Evolutionary conservation across 2,113 vertebrate genomes (phyloP), one percentile per base, ranked within the genome.

Genomic region (Calyptomena viridis): DNA sequence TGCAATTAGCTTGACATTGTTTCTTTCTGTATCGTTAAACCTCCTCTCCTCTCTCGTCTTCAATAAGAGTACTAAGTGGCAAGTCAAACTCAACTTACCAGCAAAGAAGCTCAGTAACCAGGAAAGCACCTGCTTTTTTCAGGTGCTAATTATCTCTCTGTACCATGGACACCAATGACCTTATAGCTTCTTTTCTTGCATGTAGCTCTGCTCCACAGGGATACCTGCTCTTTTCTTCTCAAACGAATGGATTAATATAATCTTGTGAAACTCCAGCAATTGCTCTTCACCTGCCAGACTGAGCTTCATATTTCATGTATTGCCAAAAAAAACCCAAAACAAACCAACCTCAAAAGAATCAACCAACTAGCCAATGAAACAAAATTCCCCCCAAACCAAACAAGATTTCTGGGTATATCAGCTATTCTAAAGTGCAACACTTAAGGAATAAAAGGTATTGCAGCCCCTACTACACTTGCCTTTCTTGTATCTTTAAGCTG

Each of bases 211-310:
- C 21, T 79, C 18, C 22, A 12, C 20, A 49, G 46, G 27, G 37
- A 53, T 42, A 69, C 64, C 35, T 50, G 40, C 3, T 60, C n/a
- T 88, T 78, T 78, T 74, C 55, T 50, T 87, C 47, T 83, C 47
- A 82, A 49, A n/a, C 13, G 66, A 53, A 82, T n/a, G 28, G 52
- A 31, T 74, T 62, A 35, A 82, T 37, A 40, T 4, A 67, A 40
- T 58, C 19, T 40, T 8, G 25, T 28, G 24, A 62, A 90, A 67
- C 4, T 31, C 31, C 24, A 78, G 52, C 14, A 82, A 15, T 1
- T 49, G 6, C 0, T 10, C 9, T 66, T 90, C 0, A 0, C 14
- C 10, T 46, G 44, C 44, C 6, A 22, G 63, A n/a, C 28, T 40
- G 35, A 87, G 30, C 49, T 87, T 74, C 21, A 44, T 28, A 82